These are phyloP conservation scores for Malacosoma neustria DNA, from an alignment of 2,888 invertebrate genomes.

Conservation along the genomic window DNA sequence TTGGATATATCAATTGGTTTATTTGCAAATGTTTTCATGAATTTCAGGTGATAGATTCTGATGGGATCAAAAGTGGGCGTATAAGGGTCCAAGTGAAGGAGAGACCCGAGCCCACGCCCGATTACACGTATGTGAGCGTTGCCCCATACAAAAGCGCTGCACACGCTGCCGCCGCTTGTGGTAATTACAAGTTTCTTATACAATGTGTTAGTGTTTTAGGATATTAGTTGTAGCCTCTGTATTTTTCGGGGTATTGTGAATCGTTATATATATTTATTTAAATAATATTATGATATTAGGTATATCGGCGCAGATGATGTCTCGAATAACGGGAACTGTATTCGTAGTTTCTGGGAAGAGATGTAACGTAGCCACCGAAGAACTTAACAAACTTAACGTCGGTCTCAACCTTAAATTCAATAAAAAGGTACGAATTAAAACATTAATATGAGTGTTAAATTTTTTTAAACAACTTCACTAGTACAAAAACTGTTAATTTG, in stretches of 20 bases:
- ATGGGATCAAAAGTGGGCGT: constrained; percentile 70
- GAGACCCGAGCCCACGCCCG: constrained; percentile 66
- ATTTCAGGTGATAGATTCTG: constrained; percentile 76
- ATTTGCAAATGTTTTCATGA: no score
- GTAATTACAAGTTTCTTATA: constrained; percentile 33
- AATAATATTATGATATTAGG: constrained; percentile 50
- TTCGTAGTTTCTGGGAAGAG: constrained; percentile 76
- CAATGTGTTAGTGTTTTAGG: no score
- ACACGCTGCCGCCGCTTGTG: constrained; percentile 75
- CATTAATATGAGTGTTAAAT: no score
- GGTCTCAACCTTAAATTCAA: constrained; percentile 95
- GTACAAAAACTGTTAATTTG: no score
- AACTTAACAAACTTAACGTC: constrained; percentile 80
- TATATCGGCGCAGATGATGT: constrained; percentile 81
- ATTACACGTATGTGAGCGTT: constrained; percentile 21
- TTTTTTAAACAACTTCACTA: no score
- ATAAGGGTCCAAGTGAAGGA: constrained; percentile 74
- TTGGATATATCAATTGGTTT: no score
- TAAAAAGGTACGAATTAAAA: constrained; percentile 87
- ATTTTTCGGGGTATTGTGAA: no score
- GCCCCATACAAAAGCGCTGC: constrained; percentile 69
- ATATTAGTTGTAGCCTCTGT: no score
- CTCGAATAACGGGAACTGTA: constrained; percentile 91
- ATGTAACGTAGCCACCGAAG: constrained; percentile 59
- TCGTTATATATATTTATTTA: no score